Evolutionary conservation across 2,888 invertebrate genomes (phyloP), one percentile per base, ranked within the genome.

Genomic region (Trichacis sp.): DNA sequence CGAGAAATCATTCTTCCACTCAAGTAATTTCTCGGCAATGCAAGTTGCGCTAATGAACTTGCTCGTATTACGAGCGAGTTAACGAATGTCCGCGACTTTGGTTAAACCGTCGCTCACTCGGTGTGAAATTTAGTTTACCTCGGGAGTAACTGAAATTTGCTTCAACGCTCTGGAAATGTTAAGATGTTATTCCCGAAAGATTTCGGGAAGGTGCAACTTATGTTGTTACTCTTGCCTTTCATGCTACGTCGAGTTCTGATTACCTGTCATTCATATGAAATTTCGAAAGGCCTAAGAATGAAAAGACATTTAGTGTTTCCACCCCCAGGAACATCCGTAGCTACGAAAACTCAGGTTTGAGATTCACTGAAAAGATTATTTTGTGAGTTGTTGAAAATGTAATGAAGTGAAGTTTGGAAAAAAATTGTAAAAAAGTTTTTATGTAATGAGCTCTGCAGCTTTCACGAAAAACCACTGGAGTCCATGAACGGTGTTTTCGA

Each of bases 331-430:
- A 20, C 17, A 8, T 55, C 36, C 6, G 57, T 73, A 0, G 43
- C 73, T 0, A 75, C 81, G 5, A 82, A 79, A 79, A 70, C 82
- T 24, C 82, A 83, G 81, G 83, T 83, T 63, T 8, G 24, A 4
- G 4, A 18, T 17, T 45, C n/a, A 17, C 17, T 2, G 17, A 45
- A 45, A 45, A 15, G 6, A 38, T 38, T 38, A 56, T 59, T 58
- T 51, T n/a, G n/a, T n/a, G n/a, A n/a, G n/a, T n/a, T n/a, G n/a
- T n/a, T n/a, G n/a, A n/a, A n/a, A n/a, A n/a, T n/a, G n/a, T n/a
- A n/a, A n/a, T n/a, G n/a, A n/a, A n/a, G n/a, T n/a, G n/a, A n/a
- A n/a, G n/a, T n/a, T n/a, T n/a, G n/a, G n/a, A n/a, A n/a, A n/a
- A n/a, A n/a, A n/a, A n/a, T n/a, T n/a, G n/a, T n/a, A n/a, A n/a